Percentiles rank a stretch among this genome's conserved stretches.
Conservation (phyloP, 1,140 invertebrate species). For the Neodiprion virginianus region DNA sequence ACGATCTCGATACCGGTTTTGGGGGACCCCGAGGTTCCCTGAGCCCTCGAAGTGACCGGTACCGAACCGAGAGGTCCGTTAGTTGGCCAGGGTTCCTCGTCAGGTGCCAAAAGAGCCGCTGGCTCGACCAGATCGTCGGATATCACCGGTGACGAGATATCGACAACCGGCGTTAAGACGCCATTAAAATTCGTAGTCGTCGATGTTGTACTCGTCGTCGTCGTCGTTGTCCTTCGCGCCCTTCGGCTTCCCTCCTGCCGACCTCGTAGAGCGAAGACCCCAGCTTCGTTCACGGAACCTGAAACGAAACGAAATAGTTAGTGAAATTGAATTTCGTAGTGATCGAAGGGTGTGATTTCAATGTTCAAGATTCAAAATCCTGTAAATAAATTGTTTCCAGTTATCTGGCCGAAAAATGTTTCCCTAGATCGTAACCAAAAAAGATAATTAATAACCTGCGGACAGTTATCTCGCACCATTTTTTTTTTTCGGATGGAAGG, state of each 20-base stretch:
- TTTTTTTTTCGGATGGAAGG: too few species aligned
- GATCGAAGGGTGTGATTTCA: neutral
- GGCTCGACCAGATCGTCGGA: conserved; percentile 49
- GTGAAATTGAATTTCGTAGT: neutral
- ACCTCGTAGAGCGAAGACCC: conserved; percentile 53
- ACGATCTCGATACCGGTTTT: conserved; percentile 51
- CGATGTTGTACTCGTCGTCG: conserved; percentile 39
- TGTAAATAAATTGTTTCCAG: too few species aligned
- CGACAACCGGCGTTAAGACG: neutral
- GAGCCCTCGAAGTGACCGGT: conserved; percentile 21
- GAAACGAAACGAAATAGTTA: conserved; percentile 37
- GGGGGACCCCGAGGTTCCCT: conserved; percentile 34
- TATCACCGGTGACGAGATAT: neutral
- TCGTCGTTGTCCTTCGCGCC: conserved; percentile 48
- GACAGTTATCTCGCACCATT: too few species aligned
- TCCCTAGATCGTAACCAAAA: too few species aligned
- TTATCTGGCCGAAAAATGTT: neutral
- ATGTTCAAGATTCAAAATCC: neutral
- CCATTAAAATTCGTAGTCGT: conserved; percentile 29
- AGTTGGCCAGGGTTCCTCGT: conserved; percentile 52
- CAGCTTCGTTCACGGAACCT: conserved; percentile 57
- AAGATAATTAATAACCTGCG: too few species aligned
- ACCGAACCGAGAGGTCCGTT: conserved; percentile 40
- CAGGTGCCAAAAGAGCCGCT: conserved; percentile 52
- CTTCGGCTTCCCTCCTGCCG: conserved; percentile 52